Evolutionary conservation across 2,797 vertebrate genomes (phyloP).

Genomic region (Otus scops): DNA sequence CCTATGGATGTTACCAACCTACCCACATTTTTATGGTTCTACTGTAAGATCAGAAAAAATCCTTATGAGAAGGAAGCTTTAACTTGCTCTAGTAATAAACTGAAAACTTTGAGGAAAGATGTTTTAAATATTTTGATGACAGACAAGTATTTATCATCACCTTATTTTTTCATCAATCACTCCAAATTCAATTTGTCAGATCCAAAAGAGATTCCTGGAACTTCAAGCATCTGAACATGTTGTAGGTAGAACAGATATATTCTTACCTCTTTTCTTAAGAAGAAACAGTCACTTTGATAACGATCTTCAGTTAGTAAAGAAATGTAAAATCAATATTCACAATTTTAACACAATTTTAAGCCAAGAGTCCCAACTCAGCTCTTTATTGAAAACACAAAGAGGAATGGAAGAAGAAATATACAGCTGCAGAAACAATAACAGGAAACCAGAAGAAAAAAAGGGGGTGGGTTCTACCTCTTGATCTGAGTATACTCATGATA

Average conservation of each 20-base stretch:
- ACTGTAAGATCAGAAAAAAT: neutral
- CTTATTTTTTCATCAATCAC: neutral
- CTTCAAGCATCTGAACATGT: constrained; percentile 10
- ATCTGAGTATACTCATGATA: neutral
- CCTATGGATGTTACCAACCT: neutral
- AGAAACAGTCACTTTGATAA: constrained; percentile 30
- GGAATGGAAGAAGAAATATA: constrained; percentile 39
- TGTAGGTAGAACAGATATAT: constrained; percentile 12
- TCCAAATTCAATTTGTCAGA: constrained; percentile 1
- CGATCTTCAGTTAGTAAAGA: constrained; percentile 19
- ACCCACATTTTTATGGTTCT: neutral
- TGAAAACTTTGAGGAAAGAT: neutral
- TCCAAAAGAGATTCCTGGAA: constrained; percentile 32
- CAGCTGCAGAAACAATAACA: constrained; percentile 54
- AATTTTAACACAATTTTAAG: neutral
- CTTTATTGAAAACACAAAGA: constrained; percentile 15
- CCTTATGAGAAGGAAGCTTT: neutral
- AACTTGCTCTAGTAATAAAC: neutral
- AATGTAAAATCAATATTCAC: neutral
- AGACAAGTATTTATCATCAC: neutral
- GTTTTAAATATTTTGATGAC: neutral
- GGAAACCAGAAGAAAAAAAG: constrained; percentile 56
- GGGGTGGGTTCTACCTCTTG: constrained; percentile 28
- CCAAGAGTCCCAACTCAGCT: neutral
- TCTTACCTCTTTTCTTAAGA: constrained; percentile 60